A percentile compares a stretch with the other conserved stretches of the same genome.
Conservation (phyloP, 1,140 invertebrate species). For the Brachionus rubens region DNA sequence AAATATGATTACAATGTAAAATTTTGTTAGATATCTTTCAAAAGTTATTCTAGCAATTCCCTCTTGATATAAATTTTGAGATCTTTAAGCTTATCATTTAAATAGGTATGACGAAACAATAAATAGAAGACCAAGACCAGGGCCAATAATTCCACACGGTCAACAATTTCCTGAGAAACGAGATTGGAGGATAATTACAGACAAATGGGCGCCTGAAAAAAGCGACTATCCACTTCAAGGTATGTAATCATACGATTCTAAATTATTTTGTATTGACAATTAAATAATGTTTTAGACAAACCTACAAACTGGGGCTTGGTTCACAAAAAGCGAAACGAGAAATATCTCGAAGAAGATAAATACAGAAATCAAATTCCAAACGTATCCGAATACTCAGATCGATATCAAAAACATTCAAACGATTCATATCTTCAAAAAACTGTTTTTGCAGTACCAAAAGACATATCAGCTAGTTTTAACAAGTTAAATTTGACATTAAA, state of each 20-base stretch:
- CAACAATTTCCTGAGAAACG: constrained; percentile 38
- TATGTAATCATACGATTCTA: too few species aligned
- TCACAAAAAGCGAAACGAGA: constrained; percentile 28
- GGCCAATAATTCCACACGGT: background rate
- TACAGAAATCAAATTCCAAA: constrained; percentile 37
- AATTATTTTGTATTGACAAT: too few species aligned
- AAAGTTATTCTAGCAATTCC: too few species aligned
- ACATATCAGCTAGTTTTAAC: constrained; percentile 43
- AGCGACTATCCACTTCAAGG: constrained; percentile 39
- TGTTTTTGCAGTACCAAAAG: constrained; percentile 7
- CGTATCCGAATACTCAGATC: constrained; percentile 28
- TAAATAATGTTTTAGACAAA: background rate
- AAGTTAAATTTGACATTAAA: constrained; percentile 29
- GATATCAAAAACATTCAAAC: constrained; percentile 31
- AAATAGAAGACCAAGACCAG: constrained; percentile 17
- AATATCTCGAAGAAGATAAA: constrained; percentile 20
- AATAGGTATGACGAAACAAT: constrained; percentile 39
- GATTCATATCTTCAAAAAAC: constrained; percentile 17
- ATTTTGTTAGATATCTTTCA: too few species aligned
- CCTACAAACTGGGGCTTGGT: constrained; percentile 33
- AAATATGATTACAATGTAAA: constrained; percentile 34
- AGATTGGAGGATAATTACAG: constrained; percentile 29
- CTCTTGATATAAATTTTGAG: too few species aligned
- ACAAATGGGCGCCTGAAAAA: constrained; percentile 43
- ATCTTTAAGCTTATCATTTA: background rate